Conservation (phyloP, 2,797 vertebrate genomes). For the Sebastiscus tertius region DNA sequence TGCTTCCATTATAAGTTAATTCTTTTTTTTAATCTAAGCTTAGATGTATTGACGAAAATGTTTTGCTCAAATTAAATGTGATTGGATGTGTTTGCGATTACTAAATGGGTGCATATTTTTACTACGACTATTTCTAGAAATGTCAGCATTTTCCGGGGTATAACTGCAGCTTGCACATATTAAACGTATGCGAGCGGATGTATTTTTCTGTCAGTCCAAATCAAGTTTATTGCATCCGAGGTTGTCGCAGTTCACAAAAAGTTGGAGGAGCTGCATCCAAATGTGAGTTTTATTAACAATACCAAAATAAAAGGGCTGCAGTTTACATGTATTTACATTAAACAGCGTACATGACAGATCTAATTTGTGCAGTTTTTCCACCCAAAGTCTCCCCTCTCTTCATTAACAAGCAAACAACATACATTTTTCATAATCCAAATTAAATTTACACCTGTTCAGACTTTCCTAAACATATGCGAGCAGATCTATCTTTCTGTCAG, state of each 20-base stretch:
- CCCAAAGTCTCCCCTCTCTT: background rate
- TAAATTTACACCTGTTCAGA: slow-evolving; percentile 17
- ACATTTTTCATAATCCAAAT: background rate
- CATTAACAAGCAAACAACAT: background rate
- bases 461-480: background rate
- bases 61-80: slow-evolving; percentile 1
- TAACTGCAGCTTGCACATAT: background rate
- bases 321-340: slow-evolving; percentile 18
- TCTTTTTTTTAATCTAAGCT: background rate
- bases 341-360: background rate
- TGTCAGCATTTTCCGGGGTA: background rate
- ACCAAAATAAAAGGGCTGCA: background rate
- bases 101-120: slow-evolving; percentile 4
- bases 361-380: background rate
- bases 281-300: background rate
- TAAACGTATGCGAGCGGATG: background rate
- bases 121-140: background rate
- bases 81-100: slow-evolving; percentile 22
- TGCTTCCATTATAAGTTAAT: background rate
- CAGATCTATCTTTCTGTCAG: slow-evolving; percentile 18
- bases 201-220: slow-evolving; percentile 17
- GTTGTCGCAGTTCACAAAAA: background rate
- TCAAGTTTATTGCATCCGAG: background rate
- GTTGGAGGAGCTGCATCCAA: slow-evolving; percentile 2
- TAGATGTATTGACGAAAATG: background rate